Evolutionary conservation across 2,113 vertebrate species (phyloP), one percentile per base, ranked within the genome.

Genomic region (Entomyzon cyanotis): DNA sequence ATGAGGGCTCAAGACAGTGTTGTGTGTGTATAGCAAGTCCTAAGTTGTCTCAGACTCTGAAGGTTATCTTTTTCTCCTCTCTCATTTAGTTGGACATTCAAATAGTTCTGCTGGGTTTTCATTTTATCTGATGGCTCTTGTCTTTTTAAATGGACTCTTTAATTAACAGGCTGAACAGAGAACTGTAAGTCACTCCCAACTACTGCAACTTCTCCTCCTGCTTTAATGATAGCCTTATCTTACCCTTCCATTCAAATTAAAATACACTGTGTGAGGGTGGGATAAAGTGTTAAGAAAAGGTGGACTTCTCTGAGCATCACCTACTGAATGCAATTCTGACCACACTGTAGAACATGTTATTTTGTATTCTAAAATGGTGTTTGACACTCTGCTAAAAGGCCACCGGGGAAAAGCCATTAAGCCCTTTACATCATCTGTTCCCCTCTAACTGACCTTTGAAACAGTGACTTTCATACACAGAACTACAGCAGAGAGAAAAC

Each of bases 201-300:
- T 92, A 52, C 37, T 53, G 63, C 63, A 89, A 31, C 55, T 56
- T 74, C 49, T 92, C 41, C 49, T 82, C 39, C 30, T 59, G 71
- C 71, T 74, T 94, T 82, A 78, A 41, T 35, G 63, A 83, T n/a
- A 93, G 10, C 31, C 37, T 88, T 96, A 83, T 53, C 92, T 90
- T 93, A 64, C 19, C 71, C 25, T 90, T 80, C 80, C 50, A 77
- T 18, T 92, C 68, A 39, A 76, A 76, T 77, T 73, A 92, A 80
- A 88, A 62, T 33, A 64, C n/a, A 53, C 37, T 10, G n/a, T 80
- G 41, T n/a, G 37, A 85, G 31, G 21, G 44, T 50, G 24, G 67
- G 71, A 88, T 84, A 83, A 76, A n/a, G 11, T 67, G 76, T 53
- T 80, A 76, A 42, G 59, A 64, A 87, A 84, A 77, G 3, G 24